phyloP scores from a whole-genome alignment of 2,113 vertebrate species.

The Anolis sagrei region DNA sequence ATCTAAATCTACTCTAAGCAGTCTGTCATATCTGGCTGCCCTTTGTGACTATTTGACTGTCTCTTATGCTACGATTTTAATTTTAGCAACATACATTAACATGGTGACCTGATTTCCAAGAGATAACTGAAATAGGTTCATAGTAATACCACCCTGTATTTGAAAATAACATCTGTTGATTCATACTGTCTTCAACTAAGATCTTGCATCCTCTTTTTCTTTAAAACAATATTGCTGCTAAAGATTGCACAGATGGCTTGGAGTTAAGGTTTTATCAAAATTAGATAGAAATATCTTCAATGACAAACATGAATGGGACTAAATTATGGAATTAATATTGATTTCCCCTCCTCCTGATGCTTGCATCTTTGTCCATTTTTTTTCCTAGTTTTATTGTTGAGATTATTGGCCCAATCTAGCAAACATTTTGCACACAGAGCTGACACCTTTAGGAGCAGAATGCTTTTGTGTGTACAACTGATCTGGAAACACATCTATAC shows the following conservation, averaged over 20 bases:
- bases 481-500: not conserved
- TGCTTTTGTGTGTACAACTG: not conserved
- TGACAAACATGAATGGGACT: not conserved
- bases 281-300: not conserved
- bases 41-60: not conserved
- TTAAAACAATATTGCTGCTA: slow-evolving; percentile 3
- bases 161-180: slow-evolving; percentile 37
- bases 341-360: not conserved
- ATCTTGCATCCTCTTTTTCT: not conserved
- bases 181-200: slow-evolving; percentile 3
- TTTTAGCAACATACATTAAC: slow-evolving; percentile 22
- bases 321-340: not conserved
- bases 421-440: not conserved
- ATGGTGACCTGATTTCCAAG: slow-evolving; percentile 31
- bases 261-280: not conserved
- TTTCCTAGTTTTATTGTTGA: not conserved
- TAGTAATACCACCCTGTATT: slow-evolving; percentile 2
- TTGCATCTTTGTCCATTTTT: not conserved
- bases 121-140: slow-evolving; percentile 7
- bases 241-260: slow-evolving; percentile 26
- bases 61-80: slow-evolving; percentile 10
- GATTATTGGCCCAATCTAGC: not conserved
- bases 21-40: not conserved
- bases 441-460: not conserved
- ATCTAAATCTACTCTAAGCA: not conserved